Evolutionary conservation across 2,797 vertebrate species (phyloP), one percentile per base, ranked within the genome.

Genomic region (Acanthopagrus latus): DNA sequence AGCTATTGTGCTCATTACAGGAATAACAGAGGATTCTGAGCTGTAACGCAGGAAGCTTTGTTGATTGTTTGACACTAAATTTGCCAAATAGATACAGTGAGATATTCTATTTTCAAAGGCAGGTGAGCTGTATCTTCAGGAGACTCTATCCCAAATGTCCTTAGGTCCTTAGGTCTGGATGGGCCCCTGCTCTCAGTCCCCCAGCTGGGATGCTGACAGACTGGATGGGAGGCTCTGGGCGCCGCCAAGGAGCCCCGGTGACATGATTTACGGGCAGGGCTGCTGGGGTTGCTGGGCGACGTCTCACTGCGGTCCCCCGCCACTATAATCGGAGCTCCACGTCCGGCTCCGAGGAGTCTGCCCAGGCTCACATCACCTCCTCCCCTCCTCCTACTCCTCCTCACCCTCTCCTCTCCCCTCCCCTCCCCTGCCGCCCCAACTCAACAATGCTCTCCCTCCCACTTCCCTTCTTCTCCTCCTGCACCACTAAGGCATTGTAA

Each of bases 271-370:
- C 89, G 70, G 92, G 85, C 78, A 86, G 86, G 83, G 85, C 90
- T 74, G 77, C 83, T 25, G 77, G 82, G 84, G 90, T 92, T 92
- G 90, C 90, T 72, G 86, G 89, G 92, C 83, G 87, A 94, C 91
- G 81, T 91, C 88, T 91, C 68, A n/a, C 85, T 92, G 89, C 76
- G 88, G 90, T 93, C 87, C 90, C 90, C 86, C 83, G 87, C 90
- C 91, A 88, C 93, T 89, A 92, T 93, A 94, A 94, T 93, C 86
- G 86, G 88, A 93, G 88, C 84, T 86, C 66, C 63, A 60, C 58
- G 90, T 89, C 89, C 86, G 93, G 94, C 94, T 94, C 94, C 93
- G 74, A 86, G 86, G 85, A 92, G 94, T 95, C 93, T 94, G 81
- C 91, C 87, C 79, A 52, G 79, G 65, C 87, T 87, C 79, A 50